These are phyloP conservation scores for Drosophila teissieri DNA, from an alignment of 1,140 invertebrate genomes.

Conservation along the genomic window DNA sequence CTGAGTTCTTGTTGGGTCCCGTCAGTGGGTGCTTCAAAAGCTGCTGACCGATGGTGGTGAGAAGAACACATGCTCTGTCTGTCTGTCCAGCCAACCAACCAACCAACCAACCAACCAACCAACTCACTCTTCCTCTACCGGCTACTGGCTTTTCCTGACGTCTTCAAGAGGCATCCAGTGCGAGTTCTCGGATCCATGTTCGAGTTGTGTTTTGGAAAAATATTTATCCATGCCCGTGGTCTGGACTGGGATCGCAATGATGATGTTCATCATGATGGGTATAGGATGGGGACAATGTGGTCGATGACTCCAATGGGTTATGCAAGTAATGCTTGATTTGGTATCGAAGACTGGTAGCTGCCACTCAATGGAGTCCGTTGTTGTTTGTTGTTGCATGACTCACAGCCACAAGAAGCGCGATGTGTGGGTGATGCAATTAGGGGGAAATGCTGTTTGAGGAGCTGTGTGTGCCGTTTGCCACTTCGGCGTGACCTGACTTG, in stretches of 20 bases:
- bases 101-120: too few species aligned
- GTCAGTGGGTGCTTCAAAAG: slow-evolving; percentile 75
- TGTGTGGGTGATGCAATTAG: slow-evolving; percentile 39
- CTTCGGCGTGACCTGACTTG: neutral
- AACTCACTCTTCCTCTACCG: slow-evolving; percentile 6
- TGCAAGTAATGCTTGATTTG: slow-evolving; percentile 83
- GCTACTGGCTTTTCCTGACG: slow-evolving; percentile 68
- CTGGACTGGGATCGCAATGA: slow-evolving; percentile 40
- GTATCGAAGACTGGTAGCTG: slow-evolving; percentile 82
- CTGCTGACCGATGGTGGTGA: slow-evolving; percentile 56
- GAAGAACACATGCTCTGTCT: slow-evolving; percentile 45
- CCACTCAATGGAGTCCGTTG: slow-evolving; percentile 56
- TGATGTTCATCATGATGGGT: slow-evolving; percentile 41
- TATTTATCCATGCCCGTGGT: slow-evolving; percentile 67
- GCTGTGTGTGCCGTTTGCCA: neutral
- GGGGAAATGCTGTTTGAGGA: neutral
- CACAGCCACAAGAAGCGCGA: slow-evolving; percentile 40
- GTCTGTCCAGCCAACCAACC: slow-evolving; percentile 15
- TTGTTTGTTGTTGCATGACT: slow-evolving; percentile 70
- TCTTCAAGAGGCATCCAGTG: slow-evolving; percentile 59
- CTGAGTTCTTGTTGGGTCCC: slow-evolving; percentile 40
- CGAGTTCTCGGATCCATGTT: slow-evolving; percentile 41
- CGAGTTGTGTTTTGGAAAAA: slow-evolving; percentile 65
- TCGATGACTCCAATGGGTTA: slow-evolving; percentile 74
- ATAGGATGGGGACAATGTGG: slow-evolving; percentile 55